These are phyloP conservation scores for Diadema setosum DNA, from an alignment of 35 echinoderm and acorn worm genomes.

Conservation along the genomic window DNA sequence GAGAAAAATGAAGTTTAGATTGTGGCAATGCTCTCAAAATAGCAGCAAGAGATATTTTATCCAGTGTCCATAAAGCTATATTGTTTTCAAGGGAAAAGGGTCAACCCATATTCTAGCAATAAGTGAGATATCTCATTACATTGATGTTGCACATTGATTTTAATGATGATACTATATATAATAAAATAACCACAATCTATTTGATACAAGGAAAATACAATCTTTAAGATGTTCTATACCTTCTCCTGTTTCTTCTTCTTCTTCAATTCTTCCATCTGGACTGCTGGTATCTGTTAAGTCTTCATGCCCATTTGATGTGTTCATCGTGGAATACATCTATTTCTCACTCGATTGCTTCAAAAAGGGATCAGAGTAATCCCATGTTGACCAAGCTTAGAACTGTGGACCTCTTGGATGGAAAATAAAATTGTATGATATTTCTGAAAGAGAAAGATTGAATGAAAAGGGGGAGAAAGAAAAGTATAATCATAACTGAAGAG, in stretches of 20 bases:
- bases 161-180: not conserved
- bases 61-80: no score
- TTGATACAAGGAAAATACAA: not conserved
- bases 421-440: no score
- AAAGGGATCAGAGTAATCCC: no score
- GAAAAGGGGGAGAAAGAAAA: no score
- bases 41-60: no score
- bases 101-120: not conserved
- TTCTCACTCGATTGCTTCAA: no score
- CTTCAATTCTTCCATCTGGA: not conserved
- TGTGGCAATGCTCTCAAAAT: no score
- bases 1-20: no score
- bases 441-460: no score
- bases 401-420: no score
- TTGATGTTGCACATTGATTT: not conserved
- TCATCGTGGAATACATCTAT: not conserved
- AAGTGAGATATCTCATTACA: not conserved
- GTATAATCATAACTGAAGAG: no score
- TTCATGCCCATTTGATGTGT: not conserved
- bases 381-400: no score
- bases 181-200: not conserved
- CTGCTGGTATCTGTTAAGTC: not conserved
- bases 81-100: not conserved
- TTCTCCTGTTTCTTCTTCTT: not conserved
- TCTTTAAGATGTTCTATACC: not conserved